Evolutionary conservation across 2,888 invertebrate genomes (phyloP), one percentile per base, ranked within the genome.

Genomic region (Andrena bucephala): DNA sequence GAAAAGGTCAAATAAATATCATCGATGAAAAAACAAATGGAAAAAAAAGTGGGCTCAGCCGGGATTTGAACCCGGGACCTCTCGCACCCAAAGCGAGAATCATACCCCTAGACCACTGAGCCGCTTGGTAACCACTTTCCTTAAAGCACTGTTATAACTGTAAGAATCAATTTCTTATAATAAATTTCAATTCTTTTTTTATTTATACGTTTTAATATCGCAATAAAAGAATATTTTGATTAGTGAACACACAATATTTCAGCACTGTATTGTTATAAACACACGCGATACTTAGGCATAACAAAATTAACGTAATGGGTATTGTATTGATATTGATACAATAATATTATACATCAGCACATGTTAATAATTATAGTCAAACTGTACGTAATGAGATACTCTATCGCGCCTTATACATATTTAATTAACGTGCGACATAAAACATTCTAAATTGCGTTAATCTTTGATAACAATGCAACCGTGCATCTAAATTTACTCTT

Each of bases 61-160:
- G 93, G 93, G 93, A 93, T 93, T 93, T 92, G 93, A 93, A 93
- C 92, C 93, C 93, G 95, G 96, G 96, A 96, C 96, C 96, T 96
- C 96, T 96, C 96, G 95, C 96, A 96, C 95, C 96, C 96, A 95
- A 96, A 96, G 96, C 96, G 96, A 95, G 95, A 96, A 96, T 96
- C 95, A 96, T 96, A 95, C 96, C 96, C 95, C 96, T 96, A 96
- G 96, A 96, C 96, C 96, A 96, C 86, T 88, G 89, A 89, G 85
- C 89, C 89, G 16, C 42, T 16, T 27, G 5, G 4, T 5, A 4
- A 42, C 16, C 42, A 42, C 1, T 16, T 42, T 16, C 5, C 42
- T 42, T 42, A 42, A 42, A 42, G 16, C 5, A 5, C 42, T 1
- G 1, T 16, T 42, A 16, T 5, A 16, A 1, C 4, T 1, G 5